Evolutionary conservation across 1,140 invertebrate species (phyloP).

Genomic region (Drosophila miranda): DNA sequence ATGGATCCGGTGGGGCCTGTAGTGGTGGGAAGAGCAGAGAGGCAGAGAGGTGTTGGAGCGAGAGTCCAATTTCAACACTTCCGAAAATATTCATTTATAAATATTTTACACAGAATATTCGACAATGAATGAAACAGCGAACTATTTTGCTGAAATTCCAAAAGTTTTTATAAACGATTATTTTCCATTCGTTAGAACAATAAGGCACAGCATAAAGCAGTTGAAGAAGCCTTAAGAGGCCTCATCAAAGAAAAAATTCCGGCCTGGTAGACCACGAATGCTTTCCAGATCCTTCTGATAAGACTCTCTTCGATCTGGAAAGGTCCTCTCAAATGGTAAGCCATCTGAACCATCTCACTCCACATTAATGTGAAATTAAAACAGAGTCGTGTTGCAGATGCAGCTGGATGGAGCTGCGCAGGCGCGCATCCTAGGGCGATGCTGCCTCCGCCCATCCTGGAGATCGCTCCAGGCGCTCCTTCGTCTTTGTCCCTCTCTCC

Average conservation of each 20-base stretch:
- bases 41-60: constrained; percentile 53
- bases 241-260: background rate
- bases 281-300: too few species aligned
- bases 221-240: constrained; percentile 11
- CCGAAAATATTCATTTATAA: constrained; percentile 66
- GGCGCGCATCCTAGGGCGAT: constrained; percentile 65
- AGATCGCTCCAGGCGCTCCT: background rate
- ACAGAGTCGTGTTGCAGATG: constrained; percentile 38
- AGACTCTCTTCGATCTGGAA: background rate
- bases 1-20: constrained; percentile 5
- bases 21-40: background rate
- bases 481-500: constrained; percentile 28
- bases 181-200: constrained; percentile 32
- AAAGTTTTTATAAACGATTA: constrained; percentile 12
- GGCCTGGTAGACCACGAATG: too few species aligned
- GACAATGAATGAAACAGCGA: constrained; percentile 30
- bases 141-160: constrained; percentile 20
- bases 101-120: constrained; percentile 66
- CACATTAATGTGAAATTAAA: constrained; percentile 59
- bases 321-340: constrained; percentile 4
- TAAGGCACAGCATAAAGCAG: constrained; percentile 27
- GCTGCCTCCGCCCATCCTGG: constrained; percentile 39
- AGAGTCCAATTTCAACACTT: constrained; percentile 63
- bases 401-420: constrained; percentile 45
- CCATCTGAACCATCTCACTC: constrained; percentile 29